These are phyloP conservation scores for Leptinotarsa tumamoca DNA, from an alignment of 2,888 invertebrate species.

Conservation along the genomic window DNA sequence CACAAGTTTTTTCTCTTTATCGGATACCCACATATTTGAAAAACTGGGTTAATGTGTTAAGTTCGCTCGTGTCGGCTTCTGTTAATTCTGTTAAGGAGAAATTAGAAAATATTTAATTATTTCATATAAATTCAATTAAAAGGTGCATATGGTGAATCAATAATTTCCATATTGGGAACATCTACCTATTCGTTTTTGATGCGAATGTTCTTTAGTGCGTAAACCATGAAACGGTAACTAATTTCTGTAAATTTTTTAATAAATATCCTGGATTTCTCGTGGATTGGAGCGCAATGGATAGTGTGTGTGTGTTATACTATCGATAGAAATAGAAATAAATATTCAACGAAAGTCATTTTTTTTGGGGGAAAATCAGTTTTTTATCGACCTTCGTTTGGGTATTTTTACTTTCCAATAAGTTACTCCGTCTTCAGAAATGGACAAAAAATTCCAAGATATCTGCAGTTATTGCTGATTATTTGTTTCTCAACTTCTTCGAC, in stretches of 20 bases:
- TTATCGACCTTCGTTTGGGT: too few species aligned
- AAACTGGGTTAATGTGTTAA: slow-evolving; percentile 28
- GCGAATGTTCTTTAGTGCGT: not conserved
- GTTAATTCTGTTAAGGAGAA: slow-evolving; percentile 16
- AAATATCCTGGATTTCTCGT: not conserved
- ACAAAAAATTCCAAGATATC: too few species aligned
- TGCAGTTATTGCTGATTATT: too few species aligned
- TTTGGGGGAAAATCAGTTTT: too few species aligned
- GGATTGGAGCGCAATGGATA: not conserved
- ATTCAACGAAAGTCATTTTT: too few species aligned
- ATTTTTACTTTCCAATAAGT: too few species aligned
- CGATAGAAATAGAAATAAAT: too few species aligned
- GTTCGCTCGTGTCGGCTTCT: slow-evolving; percentile 18
- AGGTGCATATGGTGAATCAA: slow-evolving; percentile 16
- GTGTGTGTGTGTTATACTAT: not conserved
- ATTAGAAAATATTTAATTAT: slow-evolving; percentile 17
- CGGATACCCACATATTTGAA: slow-evolving; percentile 23
- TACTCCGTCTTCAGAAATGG: too few species aligned
- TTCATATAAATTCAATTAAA: slow-evolving; percentile 17
- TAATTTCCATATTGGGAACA: slow-evolving; percentile 5
- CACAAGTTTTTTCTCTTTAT: slow-evolving; percentile 22
- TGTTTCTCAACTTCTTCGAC: too few species aligned
- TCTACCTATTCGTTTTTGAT: not conserved
- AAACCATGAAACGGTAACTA: not conserved
- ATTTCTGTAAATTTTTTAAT: not conserved